phyloP scores from a whole-genome alignment of 1,140 invertebrate genomes.

The Danaus melanippus region DNA sequence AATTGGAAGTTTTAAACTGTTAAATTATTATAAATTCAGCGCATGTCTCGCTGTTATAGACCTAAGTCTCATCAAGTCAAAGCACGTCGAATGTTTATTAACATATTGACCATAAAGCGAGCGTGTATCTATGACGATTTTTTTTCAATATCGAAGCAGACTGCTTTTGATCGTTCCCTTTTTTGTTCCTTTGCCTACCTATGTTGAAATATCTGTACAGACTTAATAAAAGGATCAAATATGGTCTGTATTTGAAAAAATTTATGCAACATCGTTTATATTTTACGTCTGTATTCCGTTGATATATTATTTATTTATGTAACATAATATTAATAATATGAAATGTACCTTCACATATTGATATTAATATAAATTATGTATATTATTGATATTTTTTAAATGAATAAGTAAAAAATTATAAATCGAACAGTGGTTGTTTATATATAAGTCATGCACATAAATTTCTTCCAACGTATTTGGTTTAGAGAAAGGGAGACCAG shows the following conservation, averaged over 20 bases:
- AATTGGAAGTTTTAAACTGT: background rate
- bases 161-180: constrained; percentile 37
- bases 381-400: too few relatives aligned
- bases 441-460: too few relatives aligned
- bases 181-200: constrained; percentile 22
- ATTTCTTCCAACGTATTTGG: too few relatives aligned
- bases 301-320: too few relatives aligned
- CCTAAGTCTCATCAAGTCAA: constrained; percentile 32
- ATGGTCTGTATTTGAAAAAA: background rate
- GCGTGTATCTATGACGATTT: constrained; percentile 40
- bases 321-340: too few relatives aligned
- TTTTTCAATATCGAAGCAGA: constrained; percentile 38
- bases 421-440: too few relatives aligned
- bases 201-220: constrained; percentile 6
- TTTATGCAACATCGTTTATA: too few relatives aligned
- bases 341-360: too few relatives aligned
- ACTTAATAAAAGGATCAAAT: constrained; percentile 8
- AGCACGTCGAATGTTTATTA: constrained; percentile 52
- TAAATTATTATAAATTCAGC: constrained; percentile 23
- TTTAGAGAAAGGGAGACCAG: background rate
- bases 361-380: too few relatives aligned
- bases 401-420: too few relatives aligned
- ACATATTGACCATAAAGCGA: constrained; percentile 60
- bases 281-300: too few relatives aligned
- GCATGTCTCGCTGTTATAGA: constrained; percentile 23